Conservation (phyloP, 92 coral and sea anemone genomes). For the Phenganax stokvisi region DNA sequence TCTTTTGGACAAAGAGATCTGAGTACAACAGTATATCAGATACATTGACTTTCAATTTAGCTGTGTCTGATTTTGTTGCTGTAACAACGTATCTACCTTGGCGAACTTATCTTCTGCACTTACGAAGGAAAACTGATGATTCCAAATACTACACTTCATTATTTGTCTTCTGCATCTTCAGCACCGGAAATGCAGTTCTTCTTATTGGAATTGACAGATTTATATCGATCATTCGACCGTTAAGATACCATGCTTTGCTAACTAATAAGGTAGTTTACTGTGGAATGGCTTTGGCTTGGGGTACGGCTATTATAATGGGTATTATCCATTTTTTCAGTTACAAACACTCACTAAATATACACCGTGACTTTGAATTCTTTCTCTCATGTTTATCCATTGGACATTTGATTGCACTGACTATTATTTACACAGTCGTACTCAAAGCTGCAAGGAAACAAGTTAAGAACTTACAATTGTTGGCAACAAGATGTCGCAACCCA, state of each 20-base stretch:
- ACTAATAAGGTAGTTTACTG: neutral
- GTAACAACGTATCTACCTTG: slow-evolving; percentile 19
- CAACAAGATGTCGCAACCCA: neutral
- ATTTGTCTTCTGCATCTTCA: slow-evolving; percentile 9
- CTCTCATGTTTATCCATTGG: neutral
- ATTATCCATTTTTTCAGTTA: slow-evolving; percentile 4
- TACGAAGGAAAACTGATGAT: neutral
- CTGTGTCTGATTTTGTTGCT: slow-evolving; percentile 18
- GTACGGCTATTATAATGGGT: neutral
- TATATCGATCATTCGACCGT: slow-evolving; percentile 6
- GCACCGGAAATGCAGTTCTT: slow-evolving; percentile 7
- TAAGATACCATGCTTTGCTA: slow-evolving; percentile 13
- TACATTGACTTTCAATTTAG: slow-evolving; percentile 18
- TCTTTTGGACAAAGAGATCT: neutral
- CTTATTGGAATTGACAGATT: slow-evolving; percentile 22
- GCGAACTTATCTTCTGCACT: slow-evolving; percentile 1
- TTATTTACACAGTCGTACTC: neutral
- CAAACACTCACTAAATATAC: neutral
- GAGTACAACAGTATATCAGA: slow-evolving; percentile 12
- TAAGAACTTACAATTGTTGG: neutral
- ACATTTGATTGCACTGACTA: neutral
- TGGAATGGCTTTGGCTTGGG: slow-evolving; percentile 7
- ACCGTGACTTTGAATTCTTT: neutral
- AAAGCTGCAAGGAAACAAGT: slow-evolving; percentile 1
- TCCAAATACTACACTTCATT: slow-evolving; percentile 17